phyloP scores from a whole-genome alignment of 2,888 invertebrate genomes.

The Dimorphilus gyrociliatus region DNA sequence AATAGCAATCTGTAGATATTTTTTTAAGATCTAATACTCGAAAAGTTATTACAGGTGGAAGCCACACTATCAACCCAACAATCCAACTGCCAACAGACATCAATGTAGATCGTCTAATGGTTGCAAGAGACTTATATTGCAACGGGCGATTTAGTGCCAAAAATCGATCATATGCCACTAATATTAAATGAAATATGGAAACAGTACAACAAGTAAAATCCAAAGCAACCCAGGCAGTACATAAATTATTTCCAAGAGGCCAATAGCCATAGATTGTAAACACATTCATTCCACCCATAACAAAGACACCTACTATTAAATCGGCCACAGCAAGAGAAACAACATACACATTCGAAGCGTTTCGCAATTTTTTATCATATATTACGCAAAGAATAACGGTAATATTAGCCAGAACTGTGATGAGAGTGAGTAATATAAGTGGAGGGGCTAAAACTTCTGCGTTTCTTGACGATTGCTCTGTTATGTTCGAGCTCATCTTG shows the following conservation, averaged over 20 bases:
- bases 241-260: constrained; percentile 7
- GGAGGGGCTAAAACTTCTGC: constrained; percentile 2
- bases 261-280: constrained; percentile 8
- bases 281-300: constrained; percentile 7
- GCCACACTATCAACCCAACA: constrained; percentile 5
- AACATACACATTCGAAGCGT: constrained; percentile 6
- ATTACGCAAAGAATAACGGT: constrained; percentile 2
- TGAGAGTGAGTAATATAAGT: neutral
- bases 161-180: constrained; percentile 8
- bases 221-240: constrained; percentile 7
- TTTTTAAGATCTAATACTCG: neutral
- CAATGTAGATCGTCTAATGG: neutral
- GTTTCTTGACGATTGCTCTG: too few relatives aligned
- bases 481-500: too few relatives aligned
- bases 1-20: constrained; percentile 4
- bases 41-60: constrained; percentile 5
- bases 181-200: constrained; percentile 7
- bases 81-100: constrained; percentile 5
- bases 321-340: constrained; percentile 8
- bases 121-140: constrained; percentile 3
- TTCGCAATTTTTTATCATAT: neutral
- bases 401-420: constrained; percentile 1
- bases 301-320: constrained; percentile 7
- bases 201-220: constrained; percentile 9
- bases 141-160: constrained; percentile 6